These are phyloP conservation scores for Phodopus roborovskii DNA, from an alignment of 2,113 vertebrate species.

Conservation along the genomic window DNA sequence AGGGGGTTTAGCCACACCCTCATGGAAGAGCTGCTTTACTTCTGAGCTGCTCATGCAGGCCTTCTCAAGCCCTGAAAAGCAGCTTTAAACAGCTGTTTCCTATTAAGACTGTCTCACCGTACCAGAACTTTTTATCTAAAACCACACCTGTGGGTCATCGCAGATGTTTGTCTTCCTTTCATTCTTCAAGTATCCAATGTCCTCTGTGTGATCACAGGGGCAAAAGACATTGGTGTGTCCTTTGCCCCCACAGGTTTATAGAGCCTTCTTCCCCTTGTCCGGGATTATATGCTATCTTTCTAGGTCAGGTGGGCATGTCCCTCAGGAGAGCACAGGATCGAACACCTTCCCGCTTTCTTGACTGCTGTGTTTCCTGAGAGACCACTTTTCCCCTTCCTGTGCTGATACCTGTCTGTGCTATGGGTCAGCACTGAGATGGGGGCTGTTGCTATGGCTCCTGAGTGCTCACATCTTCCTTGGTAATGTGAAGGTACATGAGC, in stretches of 20 bases:
- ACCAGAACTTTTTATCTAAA: not conserved
- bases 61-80: conserved; percentile 22
- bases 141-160: not conserved
- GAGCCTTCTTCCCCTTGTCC: not conserved
- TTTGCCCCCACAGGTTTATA: not conserved
- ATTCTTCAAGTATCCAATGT: not conserved
- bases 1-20: conserved; percentile 28
- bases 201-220: not conserved
- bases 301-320: not conserved
- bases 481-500: not conserved
- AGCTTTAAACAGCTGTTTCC: not conserved
- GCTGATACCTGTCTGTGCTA: not conserved
- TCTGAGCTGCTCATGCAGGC: not conserved
- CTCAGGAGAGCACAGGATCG: not conserved
- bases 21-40: conserved; percentile 8
- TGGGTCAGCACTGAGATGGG: not conserved
- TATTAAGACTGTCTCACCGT: not conserved
- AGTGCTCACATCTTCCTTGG: not conserved
- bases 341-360: not conserved
- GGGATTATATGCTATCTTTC: not conserved
- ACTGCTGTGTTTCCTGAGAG: not conserved
- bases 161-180: conserved; percentile 20
- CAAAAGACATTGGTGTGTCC: not conserved
- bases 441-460: not conserved
- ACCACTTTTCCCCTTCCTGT: not conserved